Base-by-base conservation (phyloP, 2,797 vertebrate genomes). In the Tarsius wallacei region DNA sequence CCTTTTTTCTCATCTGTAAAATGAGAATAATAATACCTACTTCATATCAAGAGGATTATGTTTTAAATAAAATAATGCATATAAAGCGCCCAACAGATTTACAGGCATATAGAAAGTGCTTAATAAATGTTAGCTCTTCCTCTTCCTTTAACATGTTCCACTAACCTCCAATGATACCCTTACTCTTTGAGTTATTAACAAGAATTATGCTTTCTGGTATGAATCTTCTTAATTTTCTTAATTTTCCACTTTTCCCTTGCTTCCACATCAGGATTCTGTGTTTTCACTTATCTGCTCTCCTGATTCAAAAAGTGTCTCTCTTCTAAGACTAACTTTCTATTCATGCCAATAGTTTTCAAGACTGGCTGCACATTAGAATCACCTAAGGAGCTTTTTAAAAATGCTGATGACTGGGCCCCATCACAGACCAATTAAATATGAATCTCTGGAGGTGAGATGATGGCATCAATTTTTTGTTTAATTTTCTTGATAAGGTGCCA, bases 41-140 rank as follows among this genome's bases (percentile, higher is more conserved):
- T 87, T 91, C 51, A 63, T 17, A 92, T 71, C 51, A 33, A 61
- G 26, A 84, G n/a, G 47, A 51, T 49, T 49, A 31, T 28, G 28
- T 74, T 73, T 89, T 95, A 53, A 93, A 96, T 94, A 59, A 96
- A 96, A 94, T 59, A 87, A 87, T 81, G 47, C 17, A 87, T 42
- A 2, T 5, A 16, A 95, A 49, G 28, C n/a, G 63, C 61, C 61
- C 9, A 77, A 71, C 7, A 93, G 88, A 82, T 59, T 59, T 86
- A 86, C 5, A 93, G 63, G 53, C n/a, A 66, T 4, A 4, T 66
- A 55, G n/a, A 92, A 90, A 47, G 31, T 90, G 53, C 49, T 90
- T 64, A 74, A 51, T 66, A 91, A 96, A 80, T 73, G 31, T 73
- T 68, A 74, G 49, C 22, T 28, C 42, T 42, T 94, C 4, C n/a